Evolutionary conservation across 2,888 invertebrate species (phyloP).

Genomic region (Argyresthia goedartella): DNA sequence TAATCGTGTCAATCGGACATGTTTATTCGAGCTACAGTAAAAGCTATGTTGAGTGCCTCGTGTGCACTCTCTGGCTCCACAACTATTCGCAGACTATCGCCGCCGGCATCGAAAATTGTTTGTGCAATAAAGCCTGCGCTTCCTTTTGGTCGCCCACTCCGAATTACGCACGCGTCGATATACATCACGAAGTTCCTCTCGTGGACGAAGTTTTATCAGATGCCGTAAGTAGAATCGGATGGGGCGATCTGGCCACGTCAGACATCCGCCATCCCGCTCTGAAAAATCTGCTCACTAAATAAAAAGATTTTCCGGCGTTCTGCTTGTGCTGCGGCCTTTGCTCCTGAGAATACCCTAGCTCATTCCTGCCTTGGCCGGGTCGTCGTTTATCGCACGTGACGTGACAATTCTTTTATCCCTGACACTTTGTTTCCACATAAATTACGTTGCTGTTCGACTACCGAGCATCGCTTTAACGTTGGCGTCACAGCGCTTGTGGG

Average conservation of each 20-base stretch:
- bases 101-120: neutral
- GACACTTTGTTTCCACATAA: slow-evolving; percentile 56
- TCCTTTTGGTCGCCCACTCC: neutral
- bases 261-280: slow-evolving; percentile 35
- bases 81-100: neutral
- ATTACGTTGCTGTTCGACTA: slow-evolving; percentile 45
- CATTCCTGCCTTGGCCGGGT: slow-evolving; percentile 27
- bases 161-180: slow-evolving; percentile 2
- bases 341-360: slow-evolving; percentile 21
- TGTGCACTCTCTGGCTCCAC: slow-evolving; percentile 9
- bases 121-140: neutral
- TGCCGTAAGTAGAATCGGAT: slow-evolving; percentile 40
- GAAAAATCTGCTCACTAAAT: slow-evolving; percentile 41
- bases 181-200: slow-evolving; percentile 29
- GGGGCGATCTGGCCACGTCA: slow-evolving; percentile 35
- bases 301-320: slow-evolving; percentile 33
- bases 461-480: slow-evolving; percentile 36
- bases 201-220: slow-evolving; percentile 46
- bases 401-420: slow-evolving; percentile 52
- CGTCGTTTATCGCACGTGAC: slow-evolving; percentile 49
- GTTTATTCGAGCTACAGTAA: slow-evolving; percentile 44
- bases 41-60: slow-evolving; percentile 33
- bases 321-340: slow-evolving; percentile 20
- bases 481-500: slow-evolving; percentile 38
- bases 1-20: slow-evolving; percentile 53